Evolutionary conservation across 2,797 vertebrate genomes (phyloP).

Genomic region (Thaleichthys pacificus): DNA sequence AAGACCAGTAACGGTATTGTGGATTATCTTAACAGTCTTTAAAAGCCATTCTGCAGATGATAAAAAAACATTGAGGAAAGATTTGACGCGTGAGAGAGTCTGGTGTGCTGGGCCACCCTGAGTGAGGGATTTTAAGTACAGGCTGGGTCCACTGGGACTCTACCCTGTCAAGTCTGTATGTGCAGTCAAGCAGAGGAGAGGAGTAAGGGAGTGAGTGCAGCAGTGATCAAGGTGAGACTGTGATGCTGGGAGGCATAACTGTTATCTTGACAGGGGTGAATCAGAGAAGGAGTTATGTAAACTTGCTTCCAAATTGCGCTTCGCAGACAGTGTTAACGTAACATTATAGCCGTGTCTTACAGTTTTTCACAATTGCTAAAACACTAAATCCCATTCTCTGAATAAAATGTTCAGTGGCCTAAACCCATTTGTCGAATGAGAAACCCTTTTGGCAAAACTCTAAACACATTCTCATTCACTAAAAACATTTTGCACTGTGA

Average conservation of each 20-base stretch:
- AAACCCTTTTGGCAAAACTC: no score
- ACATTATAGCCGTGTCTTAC: constrained; percentile 4
- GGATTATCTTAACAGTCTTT: neutral
- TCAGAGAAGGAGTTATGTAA: constrained; percentile 11
- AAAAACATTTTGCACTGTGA: no score
- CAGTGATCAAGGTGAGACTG: constrained; percentile 36
- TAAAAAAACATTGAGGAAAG: neutral
- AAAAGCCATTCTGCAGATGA: neutral
- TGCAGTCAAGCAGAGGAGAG: constrained; percentile 36
- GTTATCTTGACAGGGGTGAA: constrained; percentile 34
- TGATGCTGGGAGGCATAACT: constrained; percentile 43
- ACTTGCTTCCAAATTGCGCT: constrained; percentile 30
- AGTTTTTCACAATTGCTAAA: no score
- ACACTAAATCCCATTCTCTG: no score
- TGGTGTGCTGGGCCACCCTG: neutral
- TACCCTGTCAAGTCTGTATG: neutral
- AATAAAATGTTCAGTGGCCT: no score
- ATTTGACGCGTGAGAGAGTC: neutral
- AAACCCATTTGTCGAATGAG: no score
- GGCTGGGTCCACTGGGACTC: constrained; percentile 9
- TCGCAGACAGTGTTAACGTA: constrained; percentile 40
- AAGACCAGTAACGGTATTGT: neutral
- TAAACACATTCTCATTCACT: no score
- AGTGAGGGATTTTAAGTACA: constrained; percentile 9
- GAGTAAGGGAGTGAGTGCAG: constrained; percentile 1